Percentiles rank a stretch among this genome's conserved stretches.
These are phyloP conservation scores for Luffia ferchaultella DNA, from an alignment of 2,888 invertebrate genomes.

Conservation along the genomic window DNA sequence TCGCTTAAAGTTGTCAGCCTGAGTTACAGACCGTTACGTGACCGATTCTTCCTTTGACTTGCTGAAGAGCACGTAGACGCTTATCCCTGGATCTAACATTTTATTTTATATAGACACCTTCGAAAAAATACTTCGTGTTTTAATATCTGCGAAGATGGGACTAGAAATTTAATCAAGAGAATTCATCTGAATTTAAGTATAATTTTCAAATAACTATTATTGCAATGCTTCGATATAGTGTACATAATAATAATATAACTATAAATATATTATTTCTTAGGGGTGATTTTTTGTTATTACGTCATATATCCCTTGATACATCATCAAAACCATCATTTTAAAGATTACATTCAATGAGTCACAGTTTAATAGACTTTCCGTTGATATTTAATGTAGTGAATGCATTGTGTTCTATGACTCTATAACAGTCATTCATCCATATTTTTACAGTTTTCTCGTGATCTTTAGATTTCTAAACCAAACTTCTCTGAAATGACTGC, in stretches of 20 bases:
- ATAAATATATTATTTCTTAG: too few relatives aligned
- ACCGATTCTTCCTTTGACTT: conserved; percentile 20
- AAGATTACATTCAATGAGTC: too few relatives aligned
- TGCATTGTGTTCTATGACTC: too few relatives aligned
- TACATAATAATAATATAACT: neutral
- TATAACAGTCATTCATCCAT: too few relatives aligned
- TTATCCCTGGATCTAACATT: too few relatives aligned
- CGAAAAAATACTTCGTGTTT: neutral
- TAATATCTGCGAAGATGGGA: neutral
- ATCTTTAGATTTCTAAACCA: neutral
- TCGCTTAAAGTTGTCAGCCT: conserved; percentile 44
- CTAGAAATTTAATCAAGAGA: neutral
- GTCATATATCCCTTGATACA: too few relatives aligned
- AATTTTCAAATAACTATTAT: neutral
- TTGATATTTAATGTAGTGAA: too few relatives aligned
- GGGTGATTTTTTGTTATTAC: too few relatives aligned
- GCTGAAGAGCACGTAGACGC: neutral
- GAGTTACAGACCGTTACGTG: conserved; percentile 46
- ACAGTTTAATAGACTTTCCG: too few relatives aligned
- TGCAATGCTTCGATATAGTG: neutral
- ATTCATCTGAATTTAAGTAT: neutral
- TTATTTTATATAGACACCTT: too few relatives aligned
- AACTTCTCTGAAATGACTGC: conserved; percentile 6
- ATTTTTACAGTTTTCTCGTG: too few relatives aligned
- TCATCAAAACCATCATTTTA: too few relatives aligned